A percentile compares a stretch with the other conserved stretches of the same genome.
Conservation (phyloP, 1,140 invertebrate genomes). For the Eupristina koningsbergeri region DNA sequence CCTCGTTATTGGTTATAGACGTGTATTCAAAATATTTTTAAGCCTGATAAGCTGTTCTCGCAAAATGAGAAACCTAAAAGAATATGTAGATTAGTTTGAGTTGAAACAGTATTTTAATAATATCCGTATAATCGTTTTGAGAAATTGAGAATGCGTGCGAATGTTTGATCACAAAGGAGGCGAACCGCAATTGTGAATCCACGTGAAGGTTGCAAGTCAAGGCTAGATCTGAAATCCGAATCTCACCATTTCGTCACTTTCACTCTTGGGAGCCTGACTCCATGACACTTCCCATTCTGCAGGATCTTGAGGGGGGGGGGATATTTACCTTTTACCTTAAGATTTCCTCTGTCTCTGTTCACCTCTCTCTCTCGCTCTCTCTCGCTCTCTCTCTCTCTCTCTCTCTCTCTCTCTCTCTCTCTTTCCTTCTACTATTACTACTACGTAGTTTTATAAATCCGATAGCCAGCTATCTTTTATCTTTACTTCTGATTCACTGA, state of each 20-base stretch:
- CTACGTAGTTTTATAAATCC: no score
- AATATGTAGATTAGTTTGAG: not conserved
- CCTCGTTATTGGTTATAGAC: no score
- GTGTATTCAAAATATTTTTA: no score
- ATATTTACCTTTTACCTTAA: slow-evolving; percentile 15
- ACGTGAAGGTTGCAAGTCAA: slow-evolving; percentile 72
- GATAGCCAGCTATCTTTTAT: no score
- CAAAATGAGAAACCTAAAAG: not conserved
- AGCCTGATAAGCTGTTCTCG: no score
- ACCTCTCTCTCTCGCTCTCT: not conserved
- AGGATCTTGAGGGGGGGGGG: slow-evolving; percentile 51
- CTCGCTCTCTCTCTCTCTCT: not conserved
- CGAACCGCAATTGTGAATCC: not conserved
- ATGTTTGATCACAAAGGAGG: not conserved
- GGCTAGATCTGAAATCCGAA: slow-evolving; percentile 55
- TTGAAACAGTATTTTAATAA: no score
- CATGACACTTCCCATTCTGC: slow-evolving; percentile 69
- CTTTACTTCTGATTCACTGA: no score
- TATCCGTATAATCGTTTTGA: not conserved
- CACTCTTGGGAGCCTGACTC: slow-evolving; percentile 67
- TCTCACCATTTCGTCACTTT: slow-evolving; percentile 65
- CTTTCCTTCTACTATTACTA: no score
- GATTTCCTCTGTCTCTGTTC: not conserved
- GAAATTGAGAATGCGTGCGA: not conserved
- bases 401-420: no score